Evolutionary conservation across 2,113 vertebrate genomes (phyloP), one percentile per base, ranked within the genome.

Genomic region (Todiramphus chloris): DNA sequence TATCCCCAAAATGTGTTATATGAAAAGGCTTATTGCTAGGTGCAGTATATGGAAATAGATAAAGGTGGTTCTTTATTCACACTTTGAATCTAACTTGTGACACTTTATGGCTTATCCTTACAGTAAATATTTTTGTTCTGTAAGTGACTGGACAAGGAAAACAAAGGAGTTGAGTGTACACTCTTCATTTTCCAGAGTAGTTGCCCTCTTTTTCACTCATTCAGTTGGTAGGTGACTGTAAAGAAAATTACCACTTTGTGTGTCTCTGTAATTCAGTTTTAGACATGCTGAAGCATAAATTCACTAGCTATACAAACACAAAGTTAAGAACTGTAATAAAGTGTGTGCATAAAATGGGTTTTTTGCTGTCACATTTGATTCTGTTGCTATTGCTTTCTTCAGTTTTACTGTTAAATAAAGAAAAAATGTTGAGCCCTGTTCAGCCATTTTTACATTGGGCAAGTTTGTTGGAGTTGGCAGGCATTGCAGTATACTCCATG

Each of bases 321-420:
- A 79, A 92, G 80, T 95, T 96, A 96, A 96, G 80, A 95, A 84
- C 21, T 16, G 55, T 88, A 93, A 86, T 96, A 96, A 96, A 96
- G 28, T 69, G 48, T 75, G 73, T 82, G 91, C 87, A 79, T 97
- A 96, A 96, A 96, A 90, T 51, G 43, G 35, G 27, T 6, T 0
- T 12, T 88, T 86, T 91, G 79, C 92, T 95, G 95, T 90, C 92
- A 89, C 76, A 31, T 93, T 93, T 92, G 64, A 97, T 96, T 93
- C 86, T 41, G 33, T 82, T 90, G 62, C 79, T 90, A 27, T 73
- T 92, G 73, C 60, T 87, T 89, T 93, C 76, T 90, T 92, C 79
- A 53, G 35, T 81, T 94, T 95, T 78, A 78, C 56, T 86, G 43
- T 84, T 86, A 83, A 62, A 74, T 86, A 81, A 83, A 93, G 63